phyloP scores from a whole-genome alignment of 1,140 invertebrate genomes.

The Stegodyphus dumicola region DNA sequence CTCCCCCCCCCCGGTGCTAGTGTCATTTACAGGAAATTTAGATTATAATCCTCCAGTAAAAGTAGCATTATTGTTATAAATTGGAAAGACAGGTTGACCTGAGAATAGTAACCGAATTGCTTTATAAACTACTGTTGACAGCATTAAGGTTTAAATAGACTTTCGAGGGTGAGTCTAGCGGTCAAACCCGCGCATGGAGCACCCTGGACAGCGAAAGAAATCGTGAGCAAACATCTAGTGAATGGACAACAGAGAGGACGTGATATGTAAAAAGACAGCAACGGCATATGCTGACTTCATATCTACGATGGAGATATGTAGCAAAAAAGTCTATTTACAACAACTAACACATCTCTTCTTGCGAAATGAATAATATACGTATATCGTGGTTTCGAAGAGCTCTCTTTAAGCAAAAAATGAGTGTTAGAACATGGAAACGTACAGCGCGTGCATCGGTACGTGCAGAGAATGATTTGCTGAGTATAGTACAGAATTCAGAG shows the following conservation, averaged over 20 bases:
- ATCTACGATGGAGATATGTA: conserved; percentile 15
- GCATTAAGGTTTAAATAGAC: background rate
- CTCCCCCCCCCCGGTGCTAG: too few relatives aligned
- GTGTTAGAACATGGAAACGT: background rate
- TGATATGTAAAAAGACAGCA: conserved; percentile 60
- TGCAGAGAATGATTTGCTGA: background rate
- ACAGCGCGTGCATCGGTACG: background rate
- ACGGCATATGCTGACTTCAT: conserved; percentile 49
- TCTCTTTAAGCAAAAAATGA: background rate
- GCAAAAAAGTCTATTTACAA: conserved; percentile 46
- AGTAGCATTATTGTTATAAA: background rate
- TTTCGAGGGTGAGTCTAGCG: background rate
- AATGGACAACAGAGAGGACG: conserved; percentile 45
- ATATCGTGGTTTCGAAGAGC: conserved; percentile 23
- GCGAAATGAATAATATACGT: conserved; percentile 50
- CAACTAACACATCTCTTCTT: conserved; percentile 22
- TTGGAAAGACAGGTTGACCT: background rate
- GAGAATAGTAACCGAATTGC: background rate
- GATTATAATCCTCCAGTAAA: background rate
- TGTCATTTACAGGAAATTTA: too few relatives aligned
- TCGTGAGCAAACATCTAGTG: conserved; percentile 50
- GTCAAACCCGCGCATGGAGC: conserved; percentile 17
- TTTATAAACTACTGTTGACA: background rate
- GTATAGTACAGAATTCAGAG: background rate
- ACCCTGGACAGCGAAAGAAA: conserved; percentile 43